Evolutionary conservation across 37 sponge, comb jelly and placozoan genomes (phyloP).

Genomic region (Dysidea cf. avara): DNA sequence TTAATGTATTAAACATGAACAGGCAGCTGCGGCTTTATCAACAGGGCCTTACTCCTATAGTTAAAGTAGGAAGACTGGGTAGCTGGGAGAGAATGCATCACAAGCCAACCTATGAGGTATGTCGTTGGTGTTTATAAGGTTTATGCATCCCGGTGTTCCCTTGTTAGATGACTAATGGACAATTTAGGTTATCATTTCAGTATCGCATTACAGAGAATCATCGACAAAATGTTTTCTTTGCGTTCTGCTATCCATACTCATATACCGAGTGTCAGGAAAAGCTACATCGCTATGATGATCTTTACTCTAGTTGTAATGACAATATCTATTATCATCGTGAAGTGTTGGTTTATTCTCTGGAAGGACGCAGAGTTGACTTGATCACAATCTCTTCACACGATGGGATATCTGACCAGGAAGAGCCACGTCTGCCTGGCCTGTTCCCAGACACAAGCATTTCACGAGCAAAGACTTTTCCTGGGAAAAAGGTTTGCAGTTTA

Average conservation of each 20-base stretch:
- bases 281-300: constrained; percentile 7
- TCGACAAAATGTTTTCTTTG: constrained; percentile 72
- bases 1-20: constrained; percentile 89
- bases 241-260: constrained; percentile 93
- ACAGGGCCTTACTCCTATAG: constrained; percentile 83
- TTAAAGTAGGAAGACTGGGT: constrained; percentile 61
- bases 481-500: constrained; percentile 73
- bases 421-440: constrained; percentile 64
- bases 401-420: constrained; percentile 69
- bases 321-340: constrained; percentile 88
- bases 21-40: constrained; percentile 85
- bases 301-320: constrained; percentile 1
- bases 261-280: constrained; percentile 82
- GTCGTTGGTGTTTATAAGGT: not conserved
- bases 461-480: constrained; percentile 52
- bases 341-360: constrained; percentile 65
- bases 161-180: constrained; percentile 56
- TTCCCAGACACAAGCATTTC: constrained; percentile 68
- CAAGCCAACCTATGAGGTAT: constrained; percentile 66
- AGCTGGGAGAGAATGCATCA: constrained; percentile 88
- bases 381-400: constrained; percentile 83
- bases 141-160: too few relatives aligned
- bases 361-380: constrained; percentile 82
- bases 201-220: constrained; percentile 55
- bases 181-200: constrained; percentile 70